Base-by-base conservation (phyloP, 2,113 vertebrate species). In the Microcebus lehilahytsara region DNA sequence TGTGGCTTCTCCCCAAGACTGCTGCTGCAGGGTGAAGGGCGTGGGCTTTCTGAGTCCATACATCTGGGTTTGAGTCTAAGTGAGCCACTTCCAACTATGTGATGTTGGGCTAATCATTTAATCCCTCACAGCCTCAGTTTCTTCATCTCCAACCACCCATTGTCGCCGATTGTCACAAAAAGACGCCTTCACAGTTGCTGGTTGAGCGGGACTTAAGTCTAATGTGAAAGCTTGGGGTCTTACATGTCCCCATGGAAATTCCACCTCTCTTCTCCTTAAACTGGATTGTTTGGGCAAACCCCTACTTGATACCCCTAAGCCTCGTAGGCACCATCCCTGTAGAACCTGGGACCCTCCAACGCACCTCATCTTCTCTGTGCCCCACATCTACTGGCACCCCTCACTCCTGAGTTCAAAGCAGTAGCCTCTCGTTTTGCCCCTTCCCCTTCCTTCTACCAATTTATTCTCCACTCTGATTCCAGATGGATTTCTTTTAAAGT, bases 401-500 rank as follows among this genome's bases (percentile, higher is more conserved):
- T 81, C 32, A 6, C 17, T 58, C 67, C 37, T 23, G 27, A 69
- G 89, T 27, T 94, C 78, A 62, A 62, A 80, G 62, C 85, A 16
- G 12, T 32, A 6, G n/a, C 66, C 71, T 75, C 72, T 58, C 25
- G 22, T 30, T 75, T 4, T 62, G 53, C 78, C 92, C 89, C 27
- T 13, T 42, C 75, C 85, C n/a, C 60, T 90, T 96, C 58, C 84
- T 37, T 62, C 85, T 46, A 93, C 77, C 94, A 85, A 69, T 58
- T 86, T 95, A 96, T 89, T 85, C 91, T 88, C 88, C 66, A 78
- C 66, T 91, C 56, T 83, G 77, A 85, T 89, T 94, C 97, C 97
- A 98, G 96, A 96, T 96, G 97, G 97, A 90, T 96, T 96, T 91
- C 95, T 95, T 96, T 93, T 94, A 96, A 96, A 97, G 96, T 97